These are phyloP conservation scores for Phenganax marumi DNA, from an alignment of 92 coral and sea anemone species.

Conservation along the genomic window DNA sequence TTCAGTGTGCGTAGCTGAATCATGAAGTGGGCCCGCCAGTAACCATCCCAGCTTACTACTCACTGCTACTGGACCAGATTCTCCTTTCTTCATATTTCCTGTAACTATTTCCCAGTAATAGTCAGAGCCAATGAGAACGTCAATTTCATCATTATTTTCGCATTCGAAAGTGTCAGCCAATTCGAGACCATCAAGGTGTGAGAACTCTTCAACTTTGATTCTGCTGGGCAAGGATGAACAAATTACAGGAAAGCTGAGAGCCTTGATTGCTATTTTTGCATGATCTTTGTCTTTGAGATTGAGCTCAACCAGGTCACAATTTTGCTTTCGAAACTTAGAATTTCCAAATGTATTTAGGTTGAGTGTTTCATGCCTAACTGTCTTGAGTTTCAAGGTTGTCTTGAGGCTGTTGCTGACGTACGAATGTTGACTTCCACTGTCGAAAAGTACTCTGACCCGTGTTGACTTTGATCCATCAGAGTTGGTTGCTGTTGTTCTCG, in stretches of 20 bases:
- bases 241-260: conserved; percentile 56
- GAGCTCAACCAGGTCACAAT: conserved; percentile 50
- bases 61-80: conserved; percentile 52
- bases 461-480: conserved; percentile 38
- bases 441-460: conserved; percentile 52
- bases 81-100: conserved; percentile 50
- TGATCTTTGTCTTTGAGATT: conserved; percentile 10
- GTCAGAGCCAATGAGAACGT: conserved; percentile 51
- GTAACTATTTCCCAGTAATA: conserved; percentile 54
- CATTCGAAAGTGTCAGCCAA: conserved; percentile 51
- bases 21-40: conserved; percentile 51
- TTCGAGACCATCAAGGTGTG: conserved; percentile 53
- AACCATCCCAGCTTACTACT: conserved; percentile 58
- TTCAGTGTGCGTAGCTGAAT: conserved; percentile 12
- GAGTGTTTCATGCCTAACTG: conserved; percentile 52
- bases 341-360: conserved; percentile 62
- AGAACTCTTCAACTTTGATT: conserved; percentile 39
- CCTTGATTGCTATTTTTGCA: conserved; percentile 44
- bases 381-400: conserved; percentile 43
- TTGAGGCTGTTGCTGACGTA: conserved; percentile 51
- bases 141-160: conserved; percentile 42
- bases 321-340: conserved; percentile 51
- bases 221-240: conserved; percentile 59
- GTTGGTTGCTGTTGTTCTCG: conserved; percentile 48
- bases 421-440: conserved; percentile 58